A percentile compares a stretch with the other conserved stretches of the same genome.
Conservation (phyloP, 2,113 vertebrate species). For the Pampusana beccarii region DNA sequence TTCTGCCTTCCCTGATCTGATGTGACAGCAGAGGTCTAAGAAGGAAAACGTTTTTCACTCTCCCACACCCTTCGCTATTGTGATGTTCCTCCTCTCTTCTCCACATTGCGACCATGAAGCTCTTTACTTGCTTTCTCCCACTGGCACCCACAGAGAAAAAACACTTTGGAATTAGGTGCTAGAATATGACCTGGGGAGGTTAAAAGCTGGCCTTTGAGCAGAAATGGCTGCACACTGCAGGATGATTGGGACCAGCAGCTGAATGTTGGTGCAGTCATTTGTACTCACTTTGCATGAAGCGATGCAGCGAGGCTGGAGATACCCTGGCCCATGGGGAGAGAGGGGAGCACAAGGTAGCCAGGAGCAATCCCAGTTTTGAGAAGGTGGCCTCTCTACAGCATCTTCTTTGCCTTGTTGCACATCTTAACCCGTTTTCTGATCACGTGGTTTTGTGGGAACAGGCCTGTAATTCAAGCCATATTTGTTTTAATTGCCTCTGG, state of each 20-base stretch:
- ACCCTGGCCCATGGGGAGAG: not conserved
- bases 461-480: slow-evolving; percentile 14
- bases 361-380: not conserved
- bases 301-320: not conserved
- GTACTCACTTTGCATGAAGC: not conserved
- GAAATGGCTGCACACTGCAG: rapidly evolving
- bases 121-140: not conserved
- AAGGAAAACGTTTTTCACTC: not conserved
- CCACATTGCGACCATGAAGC: not conserved
- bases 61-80: not conserved
- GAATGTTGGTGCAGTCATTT: not conserved
- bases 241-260: not conserved
- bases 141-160: not conserved
- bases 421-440: not conserved
- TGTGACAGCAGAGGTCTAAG: not conserved
- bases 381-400: not conserved
- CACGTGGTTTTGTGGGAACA: not conserved
- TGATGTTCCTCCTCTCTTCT: not conserved
- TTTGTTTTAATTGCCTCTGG: slow-evolving; percentile 35
- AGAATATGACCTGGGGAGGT: not conserved
- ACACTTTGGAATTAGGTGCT: not conserved
- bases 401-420: not conserved
- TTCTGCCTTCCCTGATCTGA: not conserved
- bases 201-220: not conserved
- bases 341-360: not conserved